Evolutionary conservation across 2,888 invertebrate species (phyloP).

Genomic region (Gortyna flavago): DNA sequence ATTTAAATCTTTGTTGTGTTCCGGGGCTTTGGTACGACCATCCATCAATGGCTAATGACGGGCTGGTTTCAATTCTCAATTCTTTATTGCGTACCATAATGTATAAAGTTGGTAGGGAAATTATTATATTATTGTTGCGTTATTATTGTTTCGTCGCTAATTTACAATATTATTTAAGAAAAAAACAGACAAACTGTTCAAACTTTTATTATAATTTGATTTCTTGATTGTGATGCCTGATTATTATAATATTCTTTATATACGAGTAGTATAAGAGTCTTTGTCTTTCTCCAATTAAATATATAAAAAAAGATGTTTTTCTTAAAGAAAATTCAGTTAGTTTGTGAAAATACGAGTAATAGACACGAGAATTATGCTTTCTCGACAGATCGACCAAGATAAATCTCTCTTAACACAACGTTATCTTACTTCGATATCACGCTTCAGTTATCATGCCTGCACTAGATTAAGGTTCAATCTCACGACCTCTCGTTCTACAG

Average conservation of each 20-base stretch:
- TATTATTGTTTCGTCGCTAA: too few species aligned
- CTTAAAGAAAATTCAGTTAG: neutral
- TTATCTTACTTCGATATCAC: constrained; percentile 15
- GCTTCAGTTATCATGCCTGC: constrained; percentile 2
- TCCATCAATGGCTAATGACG: constrained; percentile 24
- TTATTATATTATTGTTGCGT: too few species aligned
- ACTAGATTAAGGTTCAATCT: constrained; percentile 2
- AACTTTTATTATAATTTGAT: neutral
- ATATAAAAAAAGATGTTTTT: neutral
- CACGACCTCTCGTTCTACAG: constrained; percentile 3
- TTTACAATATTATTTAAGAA: constrained; percentile 9
- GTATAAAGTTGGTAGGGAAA: too few species aligned
- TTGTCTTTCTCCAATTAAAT: neutral
- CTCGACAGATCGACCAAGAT: neutral
- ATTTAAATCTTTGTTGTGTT: constrained; percentile 14
- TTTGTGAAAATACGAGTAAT: too few species aligned
- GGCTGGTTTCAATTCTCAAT: too few species aligned
- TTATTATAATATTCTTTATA: too few species aligned
- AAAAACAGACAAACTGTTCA: neutral
- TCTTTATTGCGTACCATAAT: too few species aligned
- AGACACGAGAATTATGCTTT: neutral
- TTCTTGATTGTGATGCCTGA: too few species aligned
- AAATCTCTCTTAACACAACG: neutral
- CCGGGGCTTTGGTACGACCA: neutral
- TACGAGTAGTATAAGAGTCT: too few species aligned